These are phyloP conservation scores for Siderastrea siderea DNA, from an alignment of 92 coral and sea anemone species.

Conservation along the genomic window DNA sequence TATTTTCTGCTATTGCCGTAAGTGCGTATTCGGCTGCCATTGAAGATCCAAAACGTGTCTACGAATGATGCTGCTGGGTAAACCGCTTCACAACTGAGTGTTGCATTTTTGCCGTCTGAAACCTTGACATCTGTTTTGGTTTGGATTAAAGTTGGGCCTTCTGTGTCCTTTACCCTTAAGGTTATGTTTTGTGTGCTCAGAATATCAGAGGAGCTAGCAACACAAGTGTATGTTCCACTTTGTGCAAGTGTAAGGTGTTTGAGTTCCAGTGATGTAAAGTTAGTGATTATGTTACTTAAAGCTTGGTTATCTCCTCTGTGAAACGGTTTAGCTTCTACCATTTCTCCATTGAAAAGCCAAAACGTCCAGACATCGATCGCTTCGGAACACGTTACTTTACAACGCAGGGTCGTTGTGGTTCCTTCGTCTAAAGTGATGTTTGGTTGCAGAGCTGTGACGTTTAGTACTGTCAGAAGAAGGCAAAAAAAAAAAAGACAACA, in stretches of 20 bases:
- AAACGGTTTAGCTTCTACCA: not conserved
- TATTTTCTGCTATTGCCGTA: not conserved
- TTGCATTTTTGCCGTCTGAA: not conserved
- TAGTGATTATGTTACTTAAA: not conserved
- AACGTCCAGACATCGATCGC: not conserved
- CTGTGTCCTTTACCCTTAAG: not conserved
- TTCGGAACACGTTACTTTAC: not conserved
- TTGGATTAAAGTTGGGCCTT: not conserved
- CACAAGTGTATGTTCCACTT: slow-evolving; percentile 28
- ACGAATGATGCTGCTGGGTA: slow-evolving; percentile 20
- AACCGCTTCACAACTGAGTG: slow-evolving; percentile 2
- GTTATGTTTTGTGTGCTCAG: not conserved
- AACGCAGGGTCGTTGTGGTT: not conserved
- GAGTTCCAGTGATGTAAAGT: not conserved
- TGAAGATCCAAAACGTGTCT: slow-evolving; percentile 21
- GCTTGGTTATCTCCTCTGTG: not conserved
- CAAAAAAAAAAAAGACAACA: no score
- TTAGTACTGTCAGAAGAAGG: not conserved
- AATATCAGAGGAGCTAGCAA: not conserved
- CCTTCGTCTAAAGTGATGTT: slow-evolving; percentile 15
- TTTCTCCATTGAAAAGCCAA: slow-evolving; percentile 27
- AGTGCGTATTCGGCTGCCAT: slow-evolving; percentile 1
- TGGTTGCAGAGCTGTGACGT: not conserved
- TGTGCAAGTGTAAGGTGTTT: slow-evolving; percentile 13
- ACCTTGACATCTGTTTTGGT: not conserved